These are phyloP conservation scores for Pygocentrus nattereri DNA, from an alignment of 2,797 vertebrate species.

Conservation along the genomic window DNA sequence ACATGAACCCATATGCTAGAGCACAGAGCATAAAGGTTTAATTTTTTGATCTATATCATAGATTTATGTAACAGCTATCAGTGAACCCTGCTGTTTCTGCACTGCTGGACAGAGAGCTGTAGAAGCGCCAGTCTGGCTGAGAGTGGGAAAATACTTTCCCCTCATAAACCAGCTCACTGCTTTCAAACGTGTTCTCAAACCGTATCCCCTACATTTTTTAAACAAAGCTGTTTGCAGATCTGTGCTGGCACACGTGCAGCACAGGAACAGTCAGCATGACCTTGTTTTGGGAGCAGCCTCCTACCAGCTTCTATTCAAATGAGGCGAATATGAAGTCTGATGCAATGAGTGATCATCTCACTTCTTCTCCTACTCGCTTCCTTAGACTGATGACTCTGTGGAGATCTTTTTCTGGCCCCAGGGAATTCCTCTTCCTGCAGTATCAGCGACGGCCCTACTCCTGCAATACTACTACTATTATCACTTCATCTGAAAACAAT, in stretches of 20 bases:
- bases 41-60: neutral
- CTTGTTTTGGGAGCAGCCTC: neutral
- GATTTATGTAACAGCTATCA: neutral
- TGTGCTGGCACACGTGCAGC: neutral
- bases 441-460: neutral
- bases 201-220: neutral
- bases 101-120: neutral
- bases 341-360: constrained; percentile 1
- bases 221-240: neutral
- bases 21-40: neutral
- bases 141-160: neutral
- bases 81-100: neutral
- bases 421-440: neutral
- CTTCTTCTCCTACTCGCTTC: neutral
- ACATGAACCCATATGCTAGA: neutral
- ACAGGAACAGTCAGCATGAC: neutral
- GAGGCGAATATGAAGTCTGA: constrained; percentile 19
- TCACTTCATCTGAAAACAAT: neutral
- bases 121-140: neutral
- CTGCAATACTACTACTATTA: neutral
- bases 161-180: neutral
- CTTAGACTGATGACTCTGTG: neutral
- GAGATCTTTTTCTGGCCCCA: neutral
- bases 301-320: neutral
- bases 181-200: constrained; percentile 5